Base-by-base conservation (phyloP, 2,113 vertebrate species). In the Phycodurus eques region DNA sequence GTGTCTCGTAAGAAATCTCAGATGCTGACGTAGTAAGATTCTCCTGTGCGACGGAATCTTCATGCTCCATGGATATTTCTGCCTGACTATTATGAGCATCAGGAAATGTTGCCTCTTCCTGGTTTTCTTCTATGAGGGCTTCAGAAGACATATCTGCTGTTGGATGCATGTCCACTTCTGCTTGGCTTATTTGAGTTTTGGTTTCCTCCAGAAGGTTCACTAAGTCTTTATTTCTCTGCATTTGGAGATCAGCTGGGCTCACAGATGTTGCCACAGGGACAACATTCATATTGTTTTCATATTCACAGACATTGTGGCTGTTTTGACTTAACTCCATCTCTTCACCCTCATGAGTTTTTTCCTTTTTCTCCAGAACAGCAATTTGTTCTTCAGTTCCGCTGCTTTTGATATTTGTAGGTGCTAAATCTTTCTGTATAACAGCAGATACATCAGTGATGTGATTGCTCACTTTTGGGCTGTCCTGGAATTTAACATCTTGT, bases 381-480 rank as follows among this genome's bases (percentile, higher is more conserved):
- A 57, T 67, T 74, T 19, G 57, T 62, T 73, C 49, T n/a, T 77
- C 57, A 43, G 71, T 60, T 68, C 65, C 20, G 8, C 15, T 61
- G 49, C 60, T 63, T 2, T 60, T 47, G 63, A 56, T 4, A 56
- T 56, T 56, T 56, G 20, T n/a, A 56, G 53, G 8, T 22, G n/a
- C 8, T 10, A 62, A 33, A 65, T 19, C 64, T 61, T 22, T 65
- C 9, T 57, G 65, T 5, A 14, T 22, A 22, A 72, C 12, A 44
- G 68, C 64, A 19, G 47, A 62, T 9, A 49, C n/a, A 56, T 11
- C 20, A n/a, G 53, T 56, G 9, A n/a, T 11, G 53, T 22, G 10
- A 56, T 56, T 9, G n/a, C 53, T 56, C 2, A 56, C 20, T 56
- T 22, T 19, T 22, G 53, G 53, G 53, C 3, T n/a, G 8, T 65